Evolutionary conservation across 2,888 invertebrate species (phyloP), one percentile per base, ranked within the genome.

Genomic region (Celastrina argiolus): DNA sequence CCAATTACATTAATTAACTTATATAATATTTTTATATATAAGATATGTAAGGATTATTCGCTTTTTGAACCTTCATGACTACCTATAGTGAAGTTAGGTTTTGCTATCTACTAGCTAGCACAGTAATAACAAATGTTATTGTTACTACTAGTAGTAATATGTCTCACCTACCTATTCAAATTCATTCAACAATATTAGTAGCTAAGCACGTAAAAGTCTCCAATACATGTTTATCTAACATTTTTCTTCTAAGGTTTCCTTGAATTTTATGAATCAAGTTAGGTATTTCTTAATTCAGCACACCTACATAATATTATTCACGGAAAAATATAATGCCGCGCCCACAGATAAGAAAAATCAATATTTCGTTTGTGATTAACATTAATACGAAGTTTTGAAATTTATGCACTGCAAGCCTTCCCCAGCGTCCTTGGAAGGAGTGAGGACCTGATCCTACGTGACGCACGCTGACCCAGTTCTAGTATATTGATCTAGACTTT

Each of bases 401-500:
- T 45, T 10, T 51, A 51, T 22, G 34, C 58, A 58, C 2, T 10
- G 58, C n/a, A 58, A 31, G 31, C 31, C 31, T 45, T 22, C 51
- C 7, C 22, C 51, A 22, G 22, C 22, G 22, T 51, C 51, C 51
- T 51, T 51, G 51, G 51, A 22, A 51, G 22, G 22, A 22, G 51
- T 51, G 34, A 58, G 34, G 58, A 58, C 58, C 58, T 58, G 34
- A 58, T 58, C 58, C 34, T 58, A 51, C 31, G 34, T 34, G 58
- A 34, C 18, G 18, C 61, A 22, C 18, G 1, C 18, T 61, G 61
- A 61, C 61, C 61, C 39, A 61, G 61, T 61, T 61, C 12, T 36
- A 28, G 56, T 34, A 14, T 61, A 61, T 61, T 39, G 61, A 61
- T 61, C 61, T 36, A 61, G 36, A 36, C 36, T 36, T 61, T 61